Conservation (phyloP, 2,888 invertebrate genomes). For the Agonopterix arenella region DNA sequence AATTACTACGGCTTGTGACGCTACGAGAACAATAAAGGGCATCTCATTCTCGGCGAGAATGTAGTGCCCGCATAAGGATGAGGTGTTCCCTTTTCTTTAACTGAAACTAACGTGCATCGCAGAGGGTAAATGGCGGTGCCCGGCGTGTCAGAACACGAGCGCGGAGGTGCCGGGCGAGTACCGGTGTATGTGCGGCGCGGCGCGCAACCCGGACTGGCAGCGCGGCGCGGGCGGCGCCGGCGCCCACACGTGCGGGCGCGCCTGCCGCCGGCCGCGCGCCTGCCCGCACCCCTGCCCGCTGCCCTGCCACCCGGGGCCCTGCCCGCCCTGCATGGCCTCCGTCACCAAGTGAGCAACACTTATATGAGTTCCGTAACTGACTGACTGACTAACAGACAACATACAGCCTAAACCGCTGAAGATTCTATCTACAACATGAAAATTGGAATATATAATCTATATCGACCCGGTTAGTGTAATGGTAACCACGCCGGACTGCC, state of each 20-base stretch:
- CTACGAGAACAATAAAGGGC: too few species aligned
- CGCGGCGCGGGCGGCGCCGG: slow-evolving; percentile 82
- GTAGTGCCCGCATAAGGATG: too few species aligned
- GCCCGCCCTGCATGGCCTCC: slow-evolving; percentile 91
- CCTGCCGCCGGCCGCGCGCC: slow-evolving; percentile 81
- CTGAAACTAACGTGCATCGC: neutral
- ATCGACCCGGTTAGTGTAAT: too few species aligned
- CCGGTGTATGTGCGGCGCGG: slow-evolving; percentile 93
- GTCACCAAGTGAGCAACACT: slow-evolving; percentile 66
- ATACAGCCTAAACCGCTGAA: too few species aligned
- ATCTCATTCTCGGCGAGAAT: too few species aligned
- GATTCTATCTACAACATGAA: too few species aligned
- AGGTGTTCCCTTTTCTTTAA: too few species aligned
- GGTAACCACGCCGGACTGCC: too few species aligned
- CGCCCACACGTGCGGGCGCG: slow-evolving; percentile 95
- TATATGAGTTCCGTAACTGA: too few species aligned
- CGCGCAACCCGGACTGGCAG: slow-evolving; percentile 84
- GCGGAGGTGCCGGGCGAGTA: slow-evolving; percentile 87
- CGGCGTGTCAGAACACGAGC: slow-evolving; percentile 93
- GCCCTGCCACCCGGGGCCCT: slow-evolving; percentile 96
- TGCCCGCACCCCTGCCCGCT: slow-evolving; percentile 85
- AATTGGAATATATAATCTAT: too few species aligned
- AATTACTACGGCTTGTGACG: too few species aligned
- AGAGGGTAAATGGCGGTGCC: slow-evolving; percentile 95
- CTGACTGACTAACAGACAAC: too few species aligned